Conservation (phyloP, 2,888 invertebrate species). For the Agonopterix subpropinquella region DNA sequence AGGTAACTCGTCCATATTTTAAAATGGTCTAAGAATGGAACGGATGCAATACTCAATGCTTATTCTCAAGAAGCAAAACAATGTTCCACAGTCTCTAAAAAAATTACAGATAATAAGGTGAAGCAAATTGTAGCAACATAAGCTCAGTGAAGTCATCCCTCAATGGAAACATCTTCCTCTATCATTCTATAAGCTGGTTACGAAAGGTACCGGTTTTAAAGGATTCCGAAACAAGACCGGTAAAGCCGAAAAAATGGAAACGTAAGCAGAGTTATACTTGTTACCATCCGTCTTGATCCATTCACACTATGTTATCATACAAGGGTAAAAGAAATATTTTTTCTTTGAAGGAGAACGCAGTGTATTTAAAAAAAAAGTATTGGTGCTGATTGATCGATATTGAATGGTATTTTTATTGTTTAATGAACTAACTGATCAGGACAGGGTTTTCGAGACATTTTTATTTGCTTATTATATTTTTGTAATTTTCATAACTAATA, state of each 20-base stretch:
- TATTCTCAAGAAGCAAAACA: background rate
- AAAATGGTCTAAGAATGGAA: no score
- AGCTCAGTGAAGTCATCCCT: background rate
- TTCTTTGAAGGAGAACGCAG: no score
- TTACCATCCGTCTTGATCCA: slow-evolving; percentile 41
- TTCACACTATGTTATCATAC: slow-evolving; percentile 9
- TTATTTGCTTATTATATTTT: no score
- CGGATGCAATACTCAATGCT: no score
- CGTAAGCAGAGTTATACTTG: slow-evolving; percentile 20
- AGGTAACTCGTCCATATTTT: no score
- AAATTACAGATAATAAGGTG: background rate
- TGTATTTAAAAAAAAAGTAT: no score
- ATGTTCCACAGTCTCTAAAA: background rate
- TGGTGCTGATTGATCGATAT: no score
- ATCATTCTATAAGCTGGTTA: slow-evolving; percentile 10
- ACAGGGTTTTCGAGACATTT: no score
- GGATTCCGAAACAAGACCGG: slow-evolving; percentile 10
- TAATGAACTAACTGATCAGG: no score
- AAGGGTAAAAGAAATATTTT: background rate
- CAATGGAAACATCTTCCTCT: background rate
- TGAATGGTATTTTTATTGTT: no score
- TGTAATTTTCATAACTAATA: no score
- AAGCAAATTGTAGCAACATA: background rate
- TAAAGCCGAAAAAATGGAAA: slow-evolving; percentile 27
- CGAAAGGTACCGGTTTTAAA: slow-evolving; percentile 13